Percentiles rank a stretch among this genome's conserved stretches.
Conservation (phyloP, 2,888 invertebrate genomes). For the Mythimna loreyi region DNA sequence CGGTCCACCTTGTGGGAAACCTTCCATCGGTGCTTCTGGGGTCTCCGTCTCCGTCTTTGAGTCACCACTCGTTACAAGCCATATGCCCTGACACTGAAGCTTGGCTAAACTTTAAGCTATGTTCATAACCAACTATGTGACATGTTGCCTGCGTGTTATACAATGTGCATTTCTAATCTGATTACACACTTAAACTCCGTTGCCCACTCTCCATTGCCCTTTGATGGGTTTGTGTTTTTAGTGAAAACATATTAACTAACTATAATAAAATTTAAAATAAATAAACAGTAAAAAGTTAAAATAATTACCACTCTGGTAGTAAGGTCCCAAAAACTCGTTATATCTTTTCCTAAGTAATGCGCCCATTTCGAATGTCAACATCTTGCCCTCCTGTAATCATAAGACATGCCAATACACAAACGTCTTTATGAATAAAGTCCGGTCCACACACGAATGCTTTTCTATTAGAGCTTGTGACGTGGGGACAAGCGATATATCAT, state of each 20-base stretch:
- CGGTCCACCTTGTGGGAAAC: too few relatives aligned
- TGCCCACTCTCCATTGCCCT: too few relatives aligned
- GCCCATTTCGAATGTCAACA: slow-evolving; percentile 90
- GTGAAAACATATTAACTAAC: not conserved
- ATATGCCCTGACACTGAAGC: too few relatives aligned
- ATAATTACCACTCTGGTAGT: slow-evolving; percentile 82
- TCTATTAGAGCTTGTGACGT: slow-evolving; percentile 69
- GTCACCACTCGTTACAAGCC: too few relatives aligned
- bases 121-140: too few relatives aligned
- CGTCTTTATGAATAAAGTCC: slow-evolving; percentile 34
- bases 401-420: slow-evolving; percentile 36
- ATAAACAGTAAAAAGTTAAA: not conserved
- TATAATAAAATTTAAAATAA: not conserved
- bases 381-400: slow-evolving; percentile 89
- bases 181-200: too few relatives aligned
- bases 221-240: too few relatives aligned
- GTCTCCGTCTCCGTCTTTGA: too few relatives aligned
- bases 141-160: too few relatives aligned
- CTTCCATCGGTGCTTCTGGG: too few relatives aligned
- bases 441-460: slow-evolving; percentile 60
- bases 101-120: too few relatives aligned
- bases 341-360: slow-evolving; percentile 89
- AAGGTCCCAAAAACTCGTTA: slow-evolving; percentile 85
- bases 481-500: slow-evolving; percentile 84
- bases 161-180: too few relatives aligned